Percentiles rank a stretch among this genome's conserved stretches.
Evolutionary conservation across 2,888 invertebrate genomes (phyloP).

Genomic region (Linnaemya tessellans): DNA sequence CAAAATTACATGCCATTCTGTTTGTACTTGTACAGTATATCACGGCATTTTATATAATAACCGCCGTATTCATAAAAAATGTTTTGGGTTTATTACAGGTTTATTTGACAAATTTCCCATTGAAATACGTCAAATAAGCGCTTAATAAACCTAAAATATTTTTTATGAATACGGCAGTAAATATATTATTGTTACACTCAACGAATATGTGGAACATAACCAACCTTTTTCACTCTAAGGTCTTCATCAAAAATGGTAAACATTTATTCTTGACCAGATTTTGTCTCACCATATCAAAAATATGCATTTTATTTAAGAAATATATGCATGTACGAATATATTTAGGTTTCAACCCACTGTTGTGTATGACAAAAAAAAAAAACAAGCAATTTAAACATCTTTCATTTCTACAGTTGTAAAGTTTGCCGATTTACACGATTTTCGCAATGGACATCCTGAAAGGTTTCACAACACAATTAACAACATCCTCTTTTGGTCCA

Average conservation of each 20-base stretch:
- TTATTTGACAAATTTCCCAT: too few relatives aligned
- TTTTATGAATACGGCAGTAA: too few relatives aligned
- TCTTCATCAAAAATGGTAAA: too few relatives aligned
- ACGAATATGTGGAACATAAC: neutral
- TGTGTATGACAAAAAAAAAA: neutral
- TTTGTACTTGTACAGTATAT: conserved; percentile 7
- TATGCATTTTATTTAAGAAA: neutral
- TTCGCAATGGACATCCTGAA: conserved; percentile 45
- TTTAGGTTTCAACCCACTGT: neutral
- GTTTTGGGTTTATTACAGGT: too few relatives aligned
- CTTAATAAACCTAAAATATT: too few relatives aligned
- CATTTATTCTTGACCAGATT: too few relatives aligned
- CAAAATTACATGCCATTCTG: conserved; percentile 62
- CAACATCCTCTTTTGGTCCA: conserved; percentile 29
- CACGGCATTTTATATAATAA: conserved; percentile 8
- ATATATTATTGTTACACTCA: conserved; percentile 33
- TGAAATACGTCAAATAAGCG: too few relatives aligned
- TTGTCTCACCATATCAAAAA: too few relatives aligned
- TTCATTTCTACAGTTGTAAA: neutral
- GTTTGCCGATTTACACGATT: conserved; percentile 7
- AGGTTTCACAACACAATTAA: conserved; percentile 53
- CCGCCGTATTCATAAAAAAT: too few relatives aligned
- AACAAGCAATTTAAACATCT: conserved; percentile 23
- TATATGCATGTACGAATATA: neutral
- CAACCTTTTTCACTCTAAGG: too few relatives aligned